These are phyloP conservation scores for Prochilodus magdalenae DNA, from an alignment of 2,113 vertebrate genomes.

Conservation along the genomic window DNA sequence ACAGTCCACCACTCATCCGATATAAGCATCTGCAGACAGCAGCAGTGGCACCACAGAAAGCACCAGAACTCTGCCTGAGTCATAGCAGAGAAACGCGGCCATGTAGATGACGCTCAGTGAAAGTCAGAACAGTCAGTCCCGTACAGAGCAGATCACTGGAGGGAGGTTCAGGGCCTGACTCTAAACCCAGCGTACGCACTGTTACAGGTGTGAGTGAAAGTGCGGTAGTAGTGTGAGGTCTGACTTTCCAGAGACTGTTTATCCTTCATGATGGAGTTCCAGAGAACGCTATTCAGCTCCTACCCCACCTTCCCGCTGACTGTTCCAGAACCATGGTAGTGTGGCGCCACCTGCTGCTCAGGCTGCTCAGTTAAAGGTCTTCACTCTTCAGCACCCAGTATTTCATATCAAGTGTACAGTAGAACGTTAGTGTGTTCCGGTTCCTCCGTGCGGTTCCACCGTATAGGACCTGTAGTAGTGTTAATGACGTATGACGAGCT, in stretches of 20 bases:
- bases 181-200: not conserved
- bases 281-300: not conserved
- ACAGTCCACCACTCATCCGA: not conserved
- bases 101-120: not conserved
- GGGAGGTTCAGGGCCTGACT: not conserved
- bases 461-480: not conserved
- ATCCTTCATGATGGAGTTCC: slow-evolving; percentile 8
- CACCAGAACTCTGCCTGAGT: not conserved
- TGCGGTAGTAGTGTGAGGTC: not conserved
- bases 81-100: not conserved
- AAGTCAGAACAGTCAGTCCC: not conserved
- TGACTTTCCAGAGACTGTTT: slow-evolving; percentile 17
- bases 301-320: not conserved
- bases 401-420: not conserved
- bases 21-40: not conserved
- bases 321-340: not conserved
- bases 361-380: not conserved
- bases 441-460: not conserved
- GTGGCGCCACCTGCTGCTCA: not conserved
- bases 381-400: not conserved
- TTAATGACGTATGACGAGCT: not conserved
- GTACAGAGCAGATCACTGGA: not conserved
- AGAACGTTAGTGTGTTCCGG: not conserved
- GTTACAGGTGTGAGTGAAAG: not conserved
- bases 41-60: not conserved